Evolutionary conservation across 35 echinoderm and acorn worm species (phyloP), one percentile per base, ranked within the genome.

Genomic region (Amphiura filiformis): DNA sequence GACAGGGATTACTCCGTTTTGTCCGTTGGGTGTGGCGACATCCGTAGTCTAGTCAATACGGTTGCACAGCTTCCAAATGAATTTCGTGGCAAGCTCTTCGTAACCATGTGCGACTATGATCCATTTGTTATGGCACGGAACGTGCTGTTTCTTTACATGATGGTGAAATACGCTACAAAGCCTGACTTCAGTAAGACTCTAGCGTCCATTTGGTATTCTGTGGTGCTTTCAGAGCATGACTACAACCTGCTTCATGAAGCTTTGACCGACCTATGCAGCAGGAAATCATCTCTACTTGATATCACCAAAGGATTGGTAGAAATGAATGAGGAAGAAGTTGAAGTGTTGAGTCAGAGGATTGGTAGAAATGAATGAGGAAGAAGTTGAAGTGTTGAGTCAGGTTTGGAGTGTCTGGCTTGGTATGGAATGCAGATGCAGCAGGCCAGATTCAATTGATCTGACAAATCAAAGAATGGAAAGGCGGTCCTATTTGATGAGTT

Each of bases 101-200:
- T 91, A 61, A 86, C 81, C 23, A 31, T 91, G 83, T 78, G 84
- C 35, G 89, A 91, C 77, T 49, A 79, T 56, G 83, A 91, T 84
- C 89, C 82, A 0, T 91, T 91, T 86, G 37, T 84, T 17, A 91
- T 91, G 89, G 89, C 89, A 78, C 79, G 89, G 39, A 91, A 91
- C 65, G 89, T 85, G 23, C 41, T 91, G 38, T 77, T 91, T 31
- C 22, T 91, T n/a, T 84, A 30, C 35, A 79, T 91, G 89, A 86
- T 86, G 41, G 40, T 36, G 30, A 36, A 32, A 34, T 42, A 79
- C 31, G 7, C 75, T 1, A 32, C 32, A 11, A 39, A 36, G 30
- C 31, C 64, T 15, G 76, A 75, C 31, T 37, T 79, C 30, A 4
- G n/a, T 14, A 36, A 26, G 1, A 75, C 39, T 39, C 37, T 87